phyloP scores from a whole-genome alignment of 2,113 vertebrate species.

The Clarias magur region DNA sequence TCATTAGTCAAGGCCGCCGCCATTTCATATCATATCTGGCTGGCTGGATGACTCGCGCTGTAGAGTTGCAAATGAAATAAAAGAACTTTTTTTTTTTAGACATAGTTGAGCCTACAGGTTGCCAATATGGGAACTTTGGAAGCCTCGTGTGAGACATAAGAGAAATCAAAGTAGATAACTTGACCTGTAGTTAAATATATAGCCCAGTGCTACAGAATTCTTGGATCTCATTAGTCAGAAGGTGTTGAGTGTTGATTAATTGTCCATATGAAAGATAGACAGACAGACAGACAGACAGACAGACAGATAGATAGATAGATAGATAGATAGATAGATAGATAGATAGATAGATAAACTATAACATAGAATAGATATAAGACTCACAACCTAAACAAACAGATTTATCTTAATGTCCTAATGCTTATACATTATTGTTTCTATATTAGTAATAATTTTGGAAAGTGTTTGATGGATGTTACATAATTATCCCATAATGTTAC shows the following conservation, averaged over 20 bases:
- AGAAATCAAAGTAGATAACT: not conserved
- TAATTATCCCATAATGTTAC: not conserved
- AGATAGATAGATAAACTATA: too few species aligned
- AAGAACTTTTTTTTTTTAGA: not conserved
- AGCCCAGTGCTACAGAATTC: not conserved
- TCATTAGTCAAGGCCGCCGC: conserved; percentile 52
- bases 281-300: too few species aligned
- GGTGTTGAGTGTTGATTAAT: not conserved
- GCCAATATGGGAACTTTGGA: not conserved
- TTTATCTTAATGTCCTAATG: not conserved
- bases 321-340: too few species aligned
- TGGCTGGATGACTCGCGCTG: not conserved
- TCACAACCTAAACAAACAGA: not conserved
- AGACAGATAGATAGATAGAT: too few species aligned
- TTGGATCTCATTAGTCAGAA: not conserved
- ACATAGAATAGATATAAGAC: too few species aligned
- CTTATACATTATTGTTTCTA: not conserved
- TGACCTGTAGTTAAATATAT: not conserved
- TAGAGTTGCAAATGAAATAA: not conserved
- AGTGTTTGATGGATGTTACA: not conserved
- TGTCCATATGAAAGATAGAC: not conserved
- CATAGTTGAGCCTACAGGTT: not conserved
- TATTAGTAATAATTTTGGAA: not conserved
- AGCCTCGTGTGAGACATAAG: not conserved
- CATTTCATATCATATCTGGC: conserved; percentile 46